Percentiles rank a stretch among this genome's conserved stretches.
phyloP scores from a whole-genome alignment of 2,113 vertebrate species.

The Collichthys lucidus region DNA sequence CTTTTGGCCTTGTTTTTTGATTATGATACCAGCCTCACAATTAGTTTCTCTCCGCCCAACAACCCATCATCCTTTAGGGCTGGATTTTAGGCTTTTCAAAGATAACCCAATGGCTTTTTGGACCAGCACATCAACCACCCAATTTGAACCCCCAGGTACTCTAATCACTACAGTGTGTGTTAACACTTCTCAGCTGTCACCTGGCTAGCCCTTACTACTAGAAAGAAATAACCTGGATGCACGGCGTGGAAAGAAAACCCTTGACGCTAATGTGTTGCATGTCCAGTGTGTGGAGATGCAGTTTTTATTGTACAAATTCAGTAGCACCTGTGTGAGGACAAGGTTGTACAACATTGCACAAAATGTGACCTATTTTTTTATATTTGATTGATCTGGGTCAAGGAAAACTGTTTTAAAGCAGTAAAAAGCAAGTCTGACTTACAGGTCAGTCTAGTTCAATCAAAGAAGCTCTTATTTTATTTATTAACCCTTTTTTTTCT shows the following conservation, averaged over 20 bases:
- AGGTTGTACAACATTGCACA: neutral
- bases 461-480: neutral
- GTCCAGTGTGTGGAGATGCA: conserved; percentile 66
- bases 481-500: neutral
- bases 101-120: conserved; percentile 99
- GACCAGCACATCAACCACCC: conserved; percentile 91
- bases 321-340: neutral
- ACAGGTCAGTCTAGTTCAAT: neutral
- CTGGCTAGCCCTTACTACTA: conserved; percentile 77
- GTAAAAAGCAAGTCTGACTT: neutral
- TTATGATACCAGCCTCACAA: conserved; percentile 58
- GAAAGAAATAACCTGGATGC: conserved; percentile 83
- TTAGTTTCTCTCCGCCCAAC: conserved; percentile 78
- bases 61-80: conserved; percentile 92
- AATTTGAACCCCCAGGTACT: conserved; percentile 95
- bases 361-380: neutral
- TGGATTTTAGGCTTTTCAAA: conserved; percentile 99
- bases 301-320: conserved; percentile 16
- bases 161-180: conserved; percentile 85
- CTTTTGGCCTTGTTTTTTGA: conserved; percentile 59
- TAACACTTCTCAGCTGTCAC: conserved; percentile 81
- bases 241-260: conserved; percentile 72
- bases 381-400: neutral
- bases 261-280: conserved; percentile 77
- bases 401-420: neutral